Evolutionary conservation across 2,888 invertebrate species (phyloP).

Genomic region (Cheilosia impressa): DNA sequence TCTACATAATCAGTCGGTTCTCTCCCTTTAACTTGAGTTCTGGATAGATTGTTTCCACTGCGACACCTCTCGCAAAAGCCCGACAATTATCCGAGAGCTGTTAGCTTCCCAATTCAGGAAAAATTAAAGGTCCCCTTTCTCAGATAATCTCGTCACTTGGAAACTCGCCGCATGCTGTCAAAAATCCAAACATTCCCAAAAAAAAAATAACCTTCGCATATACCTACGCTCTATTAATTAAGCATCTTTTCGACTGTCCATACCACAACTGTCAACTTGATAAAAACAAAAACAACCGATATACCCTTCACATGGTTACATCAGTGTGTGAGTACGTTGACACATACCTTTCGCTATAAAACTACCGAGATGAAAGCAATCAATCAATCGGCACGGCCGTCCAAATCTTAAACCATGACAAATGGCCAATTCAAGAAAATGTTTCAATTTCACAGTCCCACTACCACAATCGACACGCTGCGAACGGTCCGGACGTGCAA

Average conservation of each 20-base stretch:
- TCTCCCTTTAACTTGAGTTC: too few relatives aligned
- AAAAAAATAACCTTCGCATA: constrained; percentile 12
- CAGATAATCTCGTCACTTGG: too few relatives aligned
- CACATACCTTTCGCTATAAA: constrained; percentile 72
- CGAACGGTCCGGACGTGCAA: background rate
- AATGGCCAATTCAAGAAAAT: constrained; percentile 76
- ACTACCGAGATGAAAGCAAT: constrained; percentile 67
- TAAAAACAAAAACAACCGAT: constrained; percentile 4
- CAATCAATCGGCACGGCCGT: constrained; percentile 72
- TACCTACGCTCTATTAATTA: constrained; percentile 60
- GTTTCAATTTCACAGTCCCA: constrained; percentile 74
- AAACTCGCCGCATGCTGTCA: too few relatives aligned
- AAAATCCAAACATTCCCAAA: too few relatives aligned
- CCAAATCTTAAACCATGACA: constrained; percentile 75
- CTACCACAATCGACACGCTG: constrained; percentile 30
- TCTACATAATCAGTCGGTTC: too few relatives aligned
- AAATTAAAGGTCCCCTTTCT: too few relatives aligned
- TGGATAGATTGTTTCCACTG: too few relatives aligned
- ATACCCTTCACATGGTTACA: constrained; percentile 25
- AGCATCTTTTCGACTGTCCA: constrained; percentile 56
- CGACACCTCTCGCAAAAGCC: too few relatives aligned
- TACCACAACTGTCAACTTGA: constrained; percentile 61
- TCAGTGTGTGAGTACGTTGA: constrained; percentile 57
- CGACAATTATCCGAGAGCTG: too few relatives aligned
- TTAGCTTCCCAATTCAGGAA: too few relatives aligned